Evolutionary conservation across 2,113 vertebrate genomes (phyloP), one percentile per base, ranked within the genome.

Genomic region (Triplophysa siluroides): DNA sequence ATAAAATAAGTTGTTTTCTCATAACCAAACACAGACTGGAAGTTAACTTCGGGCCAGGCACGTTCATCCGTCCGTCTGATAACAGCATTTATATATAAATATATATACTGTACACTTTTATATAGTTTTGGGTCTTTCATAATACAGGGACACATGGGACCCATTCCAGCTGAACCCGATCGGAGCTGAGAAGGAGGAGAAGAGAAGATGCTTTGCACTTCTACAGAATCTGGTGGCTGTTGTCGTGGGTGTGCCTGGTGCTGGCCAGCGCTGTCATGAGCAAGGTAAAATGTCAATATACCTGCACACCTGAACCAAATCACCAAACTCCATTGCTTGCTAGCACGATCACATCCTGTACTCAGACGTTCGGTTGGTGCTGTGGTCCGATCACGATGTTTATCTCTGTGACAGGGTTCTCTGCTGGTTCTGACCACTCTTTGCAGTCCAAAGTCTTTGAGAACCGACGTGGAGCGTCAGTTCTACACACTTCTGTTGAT

Each of bases 121-220:
- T 58, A 8, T 9, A 9, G 2, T 58, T 58, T 21, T 21, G 5
- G 18, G 7, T 8, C n/a, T n/a, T 56, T 8, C 5, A 56, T n/a
- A n/a, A 58, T 43, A 19, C 83, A 93, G 93, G 73, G 92, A 93
- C 60, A 93, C 92, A 38, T 94, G 93, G 93, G 93, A 94, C 85
- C 92, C 92, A 4, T 93, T 94, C 84, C 92, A 93, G 78, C 76
- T 93, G 75, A 92, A 92, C 74, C 92, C 91, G 0, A 29, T 90
- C 2, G 93, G 93, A 70, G 84, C 93, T 0, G 92, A 93, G 84
- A 93, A 94, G 80, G 92, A 94, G 84, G 9, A n/a, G 8, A 92
- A 91, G 83, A 84, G 56, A 81, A 84, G 12, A 82, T 91, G 91
- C 68, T 90, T 94, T 26, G 45, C 70, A 21, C 0, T 93, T 12